Evolutionary conservation across 2,888 invertebrate species (phyloP).

Genomic region (Tenthredo amoena): DNA sequence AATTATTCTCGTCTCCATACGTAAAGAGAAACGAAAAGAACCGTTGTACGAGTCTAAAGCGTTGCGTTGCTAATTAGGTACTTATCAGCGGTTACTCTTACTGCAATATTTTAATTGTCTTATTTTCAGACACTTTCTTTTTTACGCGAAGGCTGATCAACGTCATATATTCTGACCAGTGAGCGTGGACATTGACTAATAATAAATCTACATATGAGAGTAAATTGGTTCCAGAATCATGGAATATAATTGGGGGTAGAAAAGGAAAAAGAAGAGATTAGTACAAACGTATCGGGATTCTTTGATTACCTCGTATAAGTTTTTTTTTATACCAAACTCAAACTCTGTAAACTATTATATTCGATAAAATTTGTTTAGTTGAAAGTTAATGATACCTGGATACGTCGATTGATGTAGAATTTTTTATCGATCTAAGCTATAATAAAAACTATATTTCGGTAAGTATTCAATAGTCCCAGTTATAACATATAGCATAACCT

Average conservation of each 20-base stretch:
- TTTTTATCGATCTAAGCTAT: neutral
- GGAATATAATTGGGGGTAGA: neutral
- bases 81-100: neutral
- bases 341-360: neutral
- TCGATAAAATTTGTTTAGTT: constrained; percentile 24
- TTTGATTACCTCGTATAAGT: neutral
- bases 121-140: constrained; percentile 13
- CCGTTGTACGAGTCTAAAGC: neutral
- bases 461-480: neutral
- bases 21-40: neutral
- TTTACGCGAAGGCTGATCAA: constrained; percentile 25
- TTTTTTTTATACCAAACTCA: neutral
- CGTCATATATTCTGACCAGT: neutral
- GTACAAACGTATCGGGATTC: neutral
- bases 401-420: constrained; percentile 18
- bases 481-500: neutral
- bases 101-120: constrained; percentile 5
- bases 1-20: neutral
- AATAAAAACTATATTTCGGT: neutral
- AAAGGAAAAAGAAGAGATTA: neutral
- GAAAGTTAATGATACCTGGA: constrained; percentile 16
- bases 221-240: neutral
- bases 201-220: neutral
- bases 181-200: neutral
- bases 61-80: constrained; percentile 19